Percentiles rank a stretch among this genome's conserved stretches.
Conservation (phyloP, 2,113 vertebrate genomes). For the Megaceryle maxima region DNA sequence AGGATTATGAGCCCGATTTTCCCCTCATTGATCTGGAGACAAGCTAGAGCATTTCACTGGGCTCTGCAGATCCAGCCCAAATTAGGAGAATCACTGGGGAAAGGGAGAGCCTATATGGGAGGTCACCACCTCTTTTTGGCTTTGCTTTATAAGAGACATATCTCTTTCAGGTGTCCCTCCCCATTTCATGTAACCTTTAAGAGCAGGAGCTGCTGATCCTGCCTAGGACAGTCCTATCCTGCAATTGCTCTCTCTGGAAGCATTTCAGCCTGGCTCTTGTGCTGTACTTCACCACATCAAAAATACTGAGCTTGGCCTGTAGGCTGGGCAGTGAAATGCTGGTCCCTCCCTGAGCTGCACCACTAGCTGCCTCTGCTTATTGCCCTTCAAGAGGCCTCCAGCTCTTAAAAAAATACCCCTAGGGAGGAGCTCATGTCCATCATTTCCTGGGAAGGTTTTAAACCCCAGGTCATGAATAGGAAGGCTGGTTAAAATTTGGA, state of each 20-base stretch:
- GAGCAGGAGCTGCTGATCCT: neutral
- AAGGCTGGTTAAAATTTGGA: neutral
- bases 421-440: neutral
- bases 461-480: neutral
- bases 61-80: neutral
- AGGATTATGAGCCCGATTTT: neutral
- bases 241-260: neutral
- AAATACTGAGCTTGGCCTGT: neutral
- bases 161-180: neutral
- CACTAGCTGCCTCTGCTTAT: neutral
- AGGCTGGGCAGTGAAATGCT: neutral
- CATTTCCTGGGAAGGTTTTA: neutral
- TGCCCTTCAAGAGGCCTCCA: neutral
- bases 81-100: neutral
- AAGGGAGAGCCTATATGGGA: fast-evolving
- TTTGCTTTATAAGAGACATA: neutral
- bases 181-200: neutral
- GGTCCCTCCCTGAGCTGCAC: neutral
- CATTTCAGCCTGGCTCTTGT: neutral
- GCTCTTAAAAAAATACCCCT: neutral
- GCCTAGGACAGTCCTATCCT: neutral
- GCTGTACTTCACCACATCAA: neutral
- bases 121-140: neutral
- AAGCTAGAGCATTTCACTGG: neutral
- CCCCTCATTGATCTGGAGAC: neutral